phyloP scores from a whole-genome alignment of 2,797 vertebrate genomes.

The Pteronotus mesoamericanus region DNA sequence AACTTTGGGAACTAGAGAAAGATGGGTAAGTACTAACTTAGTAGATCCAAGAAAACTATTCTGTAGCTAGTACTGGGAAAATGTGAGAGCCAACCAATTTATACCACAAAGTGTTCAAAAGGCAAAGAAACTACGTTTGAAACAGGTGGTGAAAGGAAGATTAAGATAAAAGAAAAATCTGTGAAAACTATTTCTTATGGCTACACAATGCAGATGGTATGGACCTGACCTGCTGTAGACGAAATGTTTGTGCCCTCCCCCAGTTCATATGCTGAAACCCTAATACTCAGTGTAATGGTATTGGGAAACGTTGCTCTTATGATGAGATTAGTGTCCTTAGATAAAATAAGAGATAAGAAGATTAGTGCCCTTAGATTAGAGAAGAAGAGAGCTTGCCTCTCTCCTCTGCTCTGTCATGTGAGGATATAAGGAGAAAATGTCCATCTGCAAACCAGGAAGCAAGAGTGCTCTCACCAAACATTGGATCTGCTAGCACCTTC shows the following conservation, averaged over 20 bases:
- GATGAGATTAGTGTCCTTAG: neutral
- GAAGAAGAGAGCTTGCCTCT: neutral
- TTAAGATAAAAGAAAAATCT: neutral
- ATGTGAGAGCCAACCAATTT: neutral
- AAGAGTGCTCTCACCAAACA: neutral
- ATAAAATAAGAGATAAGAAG: neutral
- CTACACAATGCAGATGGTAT: neutral
- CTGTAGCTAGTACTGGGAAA: neutral
- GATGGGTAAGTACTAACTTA: neutral
- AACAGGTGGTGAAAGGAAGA: neutral
- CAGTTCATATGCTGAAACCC: neutral
- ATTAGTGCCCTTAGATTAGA: neutral
- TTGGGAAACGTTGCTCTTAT: neutral
- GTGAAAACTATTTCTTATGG: neutral
- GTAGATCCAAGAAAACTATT: neutral
- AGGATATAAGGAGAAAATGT: neutral
- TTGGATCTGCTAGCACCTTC: neutral
- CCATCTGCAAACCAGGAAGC: neutral
- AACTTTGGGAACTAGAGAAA: neutral
- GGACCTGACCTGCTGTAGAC: neutral
- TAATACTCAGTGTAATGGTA: neutral
- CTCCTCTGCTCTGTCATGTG: neutral
- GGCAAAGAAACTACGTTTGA: neutral
- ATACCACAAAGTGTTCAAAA: neutral
- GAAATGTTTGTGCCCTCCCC: neutral